Percentiles rank a stretch among this genome's conserved stretches.
These are phyloP conservation scores for Orthosia cruda DNA, from an alignment of 2,888 invertebrate species.

Conservation along the genomic window DNA sequence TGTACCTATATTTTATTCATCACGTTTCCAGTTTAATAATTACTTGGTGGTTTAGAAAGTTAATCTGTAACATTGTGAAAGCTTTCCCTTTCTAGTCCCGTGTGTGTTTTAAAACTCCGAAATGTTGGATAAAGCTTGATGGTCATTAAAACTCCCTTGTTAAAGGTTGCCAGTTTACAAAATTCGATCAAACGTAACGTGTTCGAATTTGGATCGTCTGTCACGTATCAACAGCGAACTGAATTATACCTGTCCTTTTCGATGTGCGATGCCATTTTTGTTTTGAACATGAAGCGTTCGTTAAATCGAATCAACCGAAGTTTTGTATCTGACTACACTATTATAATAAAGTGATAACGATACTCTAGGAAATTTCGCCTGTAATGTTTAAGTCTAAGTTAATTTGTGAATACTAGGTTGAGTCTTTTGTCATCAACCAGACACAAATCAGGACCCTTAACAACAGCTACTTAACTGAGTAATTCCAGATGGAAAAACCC, in stretches of 20 bases:
- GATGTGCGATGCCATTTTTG: constrained; percentile 54
- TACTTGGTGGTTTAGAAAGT: no score
- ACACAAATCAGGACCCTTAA: no score
- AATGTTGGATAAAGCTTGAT: constrained; percentile 6
- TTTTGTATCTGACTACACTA: constrained; percentile 13
- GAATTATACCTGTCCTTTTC: constrained; percentile 57
- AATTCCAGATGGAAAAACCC: no score
- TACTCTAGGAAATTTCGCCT: no score
- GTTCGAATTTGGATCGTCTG: constrained; percentile 23
- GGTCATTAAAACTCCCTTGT: constrained; percentile 34
- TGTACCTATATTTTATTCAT: no score
- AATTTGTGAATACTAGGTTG: no score
- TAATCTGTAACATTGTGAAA: background rate
- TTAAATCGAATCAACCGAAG: constrained; percentile 10
- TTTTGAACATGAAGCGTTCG: constrained; percentile 42
- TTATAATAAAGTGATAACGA: no score
- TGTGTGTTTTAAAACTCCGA: background rate
- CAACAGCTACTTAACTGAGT: no score
- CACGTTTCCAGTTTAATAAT: no score
- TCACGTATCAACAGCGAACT: constrained; percentile 47
- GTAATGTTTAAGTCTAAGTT: no score
- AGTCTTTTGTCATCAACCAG: no score
- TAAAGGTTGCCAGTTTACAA: constrained; percentile 34
- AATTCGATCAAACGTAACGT: constrained; percentile 8
- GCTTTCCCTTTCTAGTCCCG: no score